Conservation (phyloP, 2,888 invertebrate species). For the Ichneumoninae sp. region DNA sequence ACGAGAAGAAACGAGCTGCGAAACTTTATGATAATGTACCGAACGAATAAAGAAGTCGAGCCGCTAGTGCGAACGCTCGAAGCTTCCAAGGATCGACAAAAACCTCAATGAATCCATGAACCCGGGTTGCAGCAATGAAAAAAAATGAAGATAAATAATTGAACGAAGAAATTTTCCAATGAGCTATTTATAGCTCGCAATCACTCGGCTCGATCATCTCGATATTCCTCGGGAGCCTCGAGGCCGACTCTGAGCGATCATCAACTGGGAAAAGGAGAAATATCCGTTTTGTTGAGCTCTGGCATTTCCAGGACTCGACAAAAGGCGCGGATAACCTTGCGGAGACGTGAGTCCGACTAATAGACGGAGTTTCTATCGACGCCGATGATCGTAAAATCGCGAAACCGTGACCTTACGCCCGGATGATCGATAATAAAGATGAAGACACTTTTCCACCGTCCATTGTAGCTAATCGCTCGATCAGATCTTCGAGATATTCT, state of each 20-base stretch:
- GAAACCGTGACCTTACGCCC: slow-evolving; percentile 42
- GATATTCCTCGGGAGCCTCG: background rate
- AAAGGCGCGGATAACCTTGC: slow-evolving; percentile 20
- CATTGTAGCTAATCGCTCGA: slow-evolving; percentile 31
- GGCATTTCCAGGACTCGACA: slow-evolving; percentile 20
- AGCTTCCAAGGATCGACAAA: slow-evolving; percentile 20
- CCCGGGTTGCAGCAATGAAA: background rate
- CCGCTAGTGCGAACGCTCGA: background rate
- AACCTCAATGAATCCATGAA: background rate
- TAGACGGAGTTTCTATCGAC: background rate
- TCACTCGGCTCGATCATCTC: background rate
- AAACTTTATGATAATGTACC: slow-evolving; percentile 25
- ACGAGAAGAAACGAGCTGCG: slow-evolving; percentile 25
- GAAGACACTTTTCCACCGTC: slow-evolving; percentile 26
- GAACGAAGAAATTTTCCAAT: background rate
- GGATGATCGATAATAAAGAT: slow-evolving; percentile 39
- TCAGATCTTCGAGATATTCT: slow-evolving; percentile 42
- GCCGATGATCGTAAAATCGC: background rate
- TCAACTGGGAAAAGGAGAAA: slow-evolving; percentile 8
- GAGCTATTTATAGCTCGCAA: slow-evolving; percentile 1
- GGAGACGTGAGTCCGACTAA: background rate
- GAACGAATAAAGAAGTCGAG: slow-evolving; percentile 11
- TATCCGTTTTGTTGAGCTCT: slow-evolving; percentile 14
- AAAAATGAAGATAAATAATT: background rate
- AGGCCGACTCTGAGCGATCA: background rate